Evolutionary conservation across 1,140 invertebrate genomes (phyloP).

Genomic region (Drosophila mayri): DNA sequence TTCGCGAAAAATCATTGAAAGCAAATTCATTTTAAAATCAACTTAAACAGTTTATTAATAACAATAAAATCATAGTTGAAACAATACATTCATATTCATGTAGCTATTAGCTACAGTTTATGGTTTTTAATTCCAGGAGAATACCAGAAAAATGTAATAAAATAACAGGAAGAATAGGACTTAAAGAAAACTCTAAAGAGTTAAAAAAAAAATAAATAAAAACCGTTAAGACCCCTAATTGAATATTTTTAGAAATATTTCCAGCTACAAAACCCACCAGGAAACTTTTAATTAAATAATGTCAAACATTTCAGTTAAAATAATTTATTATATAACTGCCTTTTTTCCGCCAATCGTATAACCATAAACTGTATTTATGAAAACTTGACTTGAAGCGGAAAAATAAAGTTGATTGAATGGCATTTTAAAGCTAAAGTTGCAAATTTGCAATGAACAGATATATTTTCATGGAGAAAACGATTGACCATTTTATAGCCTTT

Average conservation of each 20-base stretch:
- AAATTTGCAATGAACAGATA: slow-evolving; percentile 10
- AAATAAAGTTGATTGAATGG: slow-evolving; percentile 13
- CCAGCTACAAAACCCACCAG: not conserved
- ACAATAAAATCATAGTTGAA: not conserved
- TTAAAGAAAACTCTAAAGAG: not conserved
- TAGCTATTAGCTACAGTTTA: not conserved
- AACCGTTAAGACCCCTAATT: not conserved
- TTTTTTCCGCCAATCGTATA: not conserved
- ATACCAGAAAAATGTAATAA: not conserved
- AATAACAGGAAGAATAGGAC: not conserved
- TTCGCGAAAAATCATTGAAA: too few relatives aligned
- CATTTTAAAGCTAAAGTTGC: slow-evolving; percentile 8
- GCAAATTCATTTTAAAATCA: too few relatives aligned
- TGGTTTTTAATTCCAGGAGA: too few relatives aligned
- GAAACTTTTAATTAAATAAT: slow-evolving; percentile 3
- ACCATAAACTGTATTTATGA: slow-evolving; percentile 1
- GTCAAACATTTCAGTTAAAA: not conserved
- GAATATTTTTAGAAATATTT: not conserved
- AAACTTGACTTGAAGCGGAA: not conserved
- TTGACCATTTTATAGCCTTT: slow-evolving; percentile 33
- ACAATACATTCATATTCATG: not conserved
- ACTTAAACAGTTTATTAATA: too few relatives aligned
- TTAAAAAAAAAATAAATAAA: not conserved
- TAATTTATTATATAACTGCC: not conserved
- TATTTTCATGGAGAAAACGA: slow-evolving; percentile 23